Base-by-base conservation (phyloP, 2,113 vertebrate genomes). In the Proterorhinus semilunaris region DNA sequence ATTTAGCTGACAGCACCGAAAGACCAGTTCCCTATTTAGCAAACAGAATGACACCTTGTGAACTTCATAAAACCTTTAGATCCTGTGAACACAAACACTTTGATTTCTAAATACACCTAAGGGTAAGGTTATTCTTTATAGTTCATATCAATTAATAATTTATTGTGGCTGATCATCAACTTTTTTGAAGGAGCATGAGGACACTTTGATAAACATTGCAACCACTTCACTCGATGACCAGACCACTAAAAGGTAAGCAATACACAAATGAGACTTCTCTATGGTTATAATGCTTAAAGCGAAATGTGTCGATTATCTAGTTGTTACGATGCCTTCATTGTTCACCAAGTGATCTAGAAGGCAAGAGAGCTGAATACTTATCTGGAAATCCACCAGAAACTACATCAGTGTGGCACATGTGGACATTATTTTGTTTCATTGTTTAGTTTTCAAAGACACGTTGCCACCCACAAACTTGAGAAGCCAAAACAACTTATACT, bases 401-500 rank as follows among this genome's bases (percentile, higher is more conserved):
- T 62, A 0, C 0, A 79, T 57, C 1, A 27, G 1, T 79, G 75
- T 13, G 16, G 42, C 0, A 42, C 57, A 13, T 84, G 78, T 58
- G 76, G 0, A 74, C 65, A 0, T 76, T 69, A 1, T 74, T 55
- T 15, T 87, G 76, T 1, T 50, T 67, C 46, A 7, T 59, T 0
- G 82, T 76, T 66, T n/a, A 3, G 1, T 5, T 61, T 44, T 45
- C 45, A 87, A 82, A 7, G 10, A 36, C 36, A 61, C 4, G 15
- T n/a, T n/a, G 58, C 15, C 44, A 16, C 15, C 0, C 78, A 52
- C 46, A 15, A 13, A 0, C 76, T 83, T 7, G 27, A n/a, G 49
- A 11, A 51, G 74, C 55, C 43, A 67, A 27, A 58, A 0, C 49
- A 72, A 2, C 83, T 83, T 63, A 78, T 44, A 13, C 82, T 87